Conservation (phyloP, 92 coral and sea anemone species). For the Phenganax subtilis region DNA sequence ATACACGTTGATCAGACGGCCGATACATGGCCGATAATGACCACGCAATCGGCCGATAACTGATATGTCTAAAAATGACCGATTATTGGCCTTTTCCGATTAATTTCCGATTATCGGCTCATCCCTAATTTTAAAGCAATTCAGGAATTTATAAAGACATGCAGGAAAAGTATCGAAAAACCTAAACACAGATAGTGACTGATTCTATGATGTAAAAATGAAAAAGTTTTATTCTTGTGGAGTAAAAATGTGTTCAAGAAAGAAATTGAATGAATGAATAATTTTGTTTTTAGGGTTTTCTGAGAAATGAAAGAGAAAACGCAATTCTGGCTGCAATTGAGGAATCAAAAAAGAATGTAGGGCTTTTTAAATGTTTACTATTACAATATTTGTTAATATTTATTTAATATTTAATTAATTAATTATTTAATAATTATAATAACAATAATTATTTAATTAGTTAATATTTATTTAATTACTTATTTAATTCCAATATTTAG, state of each 20-base stretch:
- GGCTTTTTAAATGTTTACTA: not conserved
- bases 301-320: constrained; percentile 97
- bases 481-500: not conserved
- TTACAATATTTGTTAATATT: not conserved
- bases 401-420: not conserved
- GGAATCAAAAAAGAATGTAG: constrained; percentile 93
- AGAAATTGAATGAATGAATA: not conserved
- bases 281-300: constrained; percentile 63
- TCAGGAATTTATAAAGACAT: too few species aligned
- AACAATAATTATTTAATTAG: not conserved
- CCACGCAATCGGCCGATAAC: too few species aligned
- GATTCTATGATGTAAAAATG: not conserved
- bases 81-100: too few species aligned
- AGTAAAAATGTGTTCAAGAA: not conserved
- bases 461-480: not conserved
- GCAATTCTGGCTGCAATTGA: constrained; percentile 95
- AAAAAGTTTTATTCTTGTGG: not conserved
- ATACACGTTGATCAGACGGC: too few species aligned
- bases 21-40: too few species aligned
- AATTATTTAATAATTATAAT: too few species aligned
- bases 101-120: too few species aligned
- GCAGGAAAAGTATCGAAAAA: too few species aligned
- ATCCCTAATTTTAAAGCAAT: not conserved
- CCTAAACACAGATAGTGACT: too few species aligned
- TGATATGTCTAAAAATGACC: too few species aligned